Conservation (phyloP, 2,888 invertebrate genomes). For the Drosophila sordidapex region DNA sequence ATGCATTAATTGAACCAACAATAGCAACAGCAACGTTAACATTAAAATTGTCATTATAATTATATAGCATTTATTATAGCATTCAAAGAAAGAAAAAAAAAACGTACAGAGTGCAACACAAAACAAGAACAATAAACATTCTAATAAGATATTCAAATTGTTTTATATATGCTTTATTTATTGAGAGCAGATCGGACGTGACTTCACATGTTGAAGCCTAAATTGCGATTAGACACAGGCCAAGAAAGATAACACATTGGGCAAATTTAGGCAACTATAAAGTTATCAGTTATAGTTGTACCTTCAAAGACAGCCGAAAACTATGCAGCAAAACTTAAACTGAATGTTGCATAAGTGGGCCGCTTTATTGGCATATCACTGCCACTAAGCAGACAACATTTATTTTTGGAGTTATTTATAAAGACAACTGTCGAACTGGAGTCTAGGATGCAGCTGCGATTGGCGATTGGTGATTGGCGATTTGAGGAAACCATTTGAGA, state of each 20-base stretch:
- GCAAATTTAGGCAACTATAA: background rate
- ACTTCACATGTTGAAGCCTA: background rate
- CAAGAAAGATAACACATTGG: background rate
- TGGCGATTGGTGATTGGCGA: slow-evolving; percentile 10
- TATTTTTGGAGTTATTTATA: slow-evolving; percentile 10
- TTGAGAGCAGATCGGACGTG: background rate
- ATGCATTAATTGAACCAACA: slow-evolving; percentile 16
- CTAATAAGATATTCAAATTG: slow-evolving; percentile 4
- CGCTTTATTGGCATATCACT: slow-evolving; percentile 26
- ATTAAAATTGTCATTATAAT: slow-evolving; percentile 15
- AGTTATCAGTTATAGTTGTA: background rate
- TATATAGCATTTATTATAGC: slow-evolving; percentile 50
- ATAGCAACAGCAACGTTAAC: slow-evolving; percentile 19
- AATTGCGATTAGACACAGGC: background rate
- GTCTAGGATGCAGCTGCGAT: background rate
- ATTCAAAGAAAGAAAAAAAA: slow-evolving; percentile 13
- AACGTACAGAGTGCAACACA: slow-evolving; percentile 30
- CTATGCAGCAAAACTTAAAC: slow-evolving; percentile 32
- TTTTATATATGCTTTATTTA: background rate
- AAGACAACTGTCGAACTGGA: slow-evolving; percentile 17
- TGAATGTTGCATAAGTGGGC: background rate
- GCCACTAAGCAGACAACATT: slow-evolving; percentile 30
- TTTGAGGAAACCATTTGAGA: slow-evolving; percentile 50
- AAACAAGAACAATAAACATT: slow-evolving; percentile 31
- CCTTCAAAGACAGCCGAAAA: slow-evolving; percentile 34